Percentiles rank a stretch among this genome's conserved stretches.
Conservation (phyloP, 1,140 invertebrate genomes). For the Drosophila micromelanica region DNA sequence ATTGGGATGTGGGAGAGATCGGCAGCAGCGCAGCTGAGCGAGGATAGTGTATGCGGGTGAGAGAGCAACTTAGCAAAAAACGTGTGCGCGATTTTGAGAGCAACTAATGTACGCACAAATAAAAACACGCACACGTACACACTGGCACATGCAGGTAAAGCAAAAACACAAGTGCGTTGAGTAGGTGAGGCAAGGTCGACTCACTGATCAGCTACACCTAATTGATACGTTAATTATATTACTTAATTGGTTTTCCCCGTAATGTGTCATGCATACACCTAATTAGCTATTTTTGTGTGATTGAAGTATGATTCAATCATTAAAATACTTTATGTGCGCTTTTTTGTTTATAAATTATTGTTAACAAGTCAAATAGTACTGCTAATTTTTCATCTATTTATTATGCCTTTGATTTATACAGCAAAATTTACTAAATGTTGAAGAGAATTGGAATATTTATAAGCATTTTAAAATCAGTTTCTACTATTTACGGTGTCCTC, state of each 20-base stretch:
- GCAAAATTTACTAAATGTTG: not conserved
- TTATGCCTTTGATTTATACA: not conserved
- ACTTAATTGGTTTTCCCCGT: not conserved
- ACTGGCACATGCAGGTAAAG: conserved; percentile 26
- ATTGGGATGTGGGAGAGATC: conserved; percentile 28
- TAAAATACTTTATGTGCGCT: not conserved
- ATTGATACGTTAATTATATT: not conserved
- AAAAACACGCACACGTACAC: conserved; percentile 23
- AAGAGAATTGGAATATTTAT: not conserved
- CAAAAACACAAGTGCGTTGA: conserved; percentile 53
- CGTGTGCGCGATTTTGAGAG: conserved; percentile 28
- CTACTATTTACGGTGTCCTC: conserved; percentile 15
- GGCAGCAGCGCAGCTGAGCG: conserved; percentile 32
- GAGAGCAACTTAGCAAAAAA: conserved; percentile 36
- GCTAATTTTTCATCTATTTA: not conserved
- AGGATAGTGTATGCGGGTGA: conserved; percentile 46
- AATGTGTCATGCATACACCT: not conserved
- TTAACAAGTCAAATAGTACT: no score
- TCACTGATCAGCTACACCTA: conserved; percentile 11
- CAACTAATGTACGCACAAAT: conserved; percentile 1
- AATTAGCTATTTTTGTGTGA: not conserved
- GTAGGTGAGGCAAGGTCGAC: conserved; percentile 23
- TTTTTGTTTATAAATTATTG: not conserved
- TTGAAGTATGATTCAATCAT: not conserved
- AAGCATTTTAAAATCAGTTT: conserved; percentile 19